Conservation (phyloP, 2,888 invertebrate genomes). For the Lottia scabra region DNA sequence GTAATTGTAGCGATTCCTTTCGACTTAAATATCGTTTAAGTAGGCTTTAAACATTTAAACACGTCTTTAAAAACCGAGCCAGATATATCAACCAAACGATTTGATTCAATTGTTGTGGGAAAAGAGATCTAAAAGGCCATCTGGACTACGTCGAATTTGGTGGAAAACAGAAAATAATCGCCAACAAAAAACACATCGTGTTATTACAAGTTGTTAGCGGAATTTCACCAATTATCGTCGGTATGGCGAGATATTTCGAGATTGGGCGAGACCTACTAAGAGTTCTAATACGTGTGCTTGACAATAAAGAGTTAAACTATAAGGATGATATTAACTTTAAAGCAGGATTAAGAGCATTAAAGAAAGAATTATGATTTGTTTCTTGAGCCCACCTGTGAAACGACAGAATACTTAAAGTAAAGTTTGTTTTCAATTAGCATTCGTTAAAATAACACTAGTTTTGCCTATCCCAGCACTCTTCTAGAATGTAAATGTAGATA, state of each 20-base stretch:
- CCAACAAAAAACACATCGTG: neutral
- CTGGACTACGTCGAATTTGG: neutral
- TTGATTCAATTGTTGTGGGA: neutral
- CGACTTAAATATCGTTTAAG: conserved; percentile 2
- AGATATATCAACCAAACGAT: neutral
- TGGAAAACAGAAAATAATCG: neutral
- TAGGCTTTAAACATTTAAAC: neutral
- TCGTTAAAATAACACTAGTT: neutral
- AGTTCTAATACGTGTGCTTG: conserved; percentile 3
- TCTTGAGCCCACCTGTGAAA: neutral
- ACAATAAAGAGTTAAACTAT: neutral
- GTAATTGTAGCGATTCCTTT: neutral
- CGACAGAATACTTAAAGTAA: neutral
- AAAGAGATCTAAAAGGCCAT: conserved; percentile 6
- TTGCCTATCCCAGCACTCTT: neutral
- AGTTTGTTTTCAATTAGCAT: conserved; percentile 4
- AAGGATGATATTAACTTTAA: neutral
- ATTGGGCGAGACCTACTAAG: conserved; percentile 3
- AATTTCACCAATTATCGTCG: neutral
- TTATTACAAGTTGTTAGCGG: conserved; percentile 2
- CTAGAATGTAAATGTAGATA: no score
- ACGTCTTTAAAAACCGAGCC: neutral
- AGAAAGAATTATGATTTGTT: neutral
- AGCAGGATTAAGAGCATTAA: neutral
- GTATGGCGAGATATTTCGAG: neutral